Conservation (phyloP, 1,140 invertebrate genomes). For the Tigriopus japonicus region DNA sequence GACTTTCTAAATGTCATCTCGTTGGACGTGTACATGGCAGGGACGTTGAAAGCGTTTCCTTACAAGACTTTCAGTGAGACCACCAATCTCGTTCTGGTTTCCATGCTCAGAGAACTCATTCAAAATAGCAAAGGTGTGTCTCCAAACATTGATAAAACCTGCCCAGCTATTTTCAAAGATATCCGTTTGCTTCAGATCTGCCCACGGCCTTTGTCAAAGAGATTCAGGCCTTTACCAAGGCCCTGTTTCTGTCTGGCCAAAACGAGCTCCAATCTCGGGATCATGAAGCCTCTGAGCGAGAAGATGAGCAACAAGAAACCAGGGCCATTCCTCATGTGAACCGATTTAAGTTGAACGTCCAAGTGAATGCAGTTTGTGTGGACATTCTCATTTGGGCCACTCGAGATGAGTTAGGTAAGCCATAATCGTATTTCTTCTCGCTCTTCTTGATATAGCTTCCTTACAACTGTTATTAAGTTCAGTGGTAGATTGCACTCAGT, state of each 20-base stretch:
- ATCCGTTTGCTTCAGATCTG: constrained; percentile 38
- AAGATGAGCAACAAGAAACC: constrained; percentile 27
- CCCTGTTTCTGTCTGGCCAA: constrained; percentile 72
- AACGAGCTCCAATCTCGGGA: constrained; percentile 46
- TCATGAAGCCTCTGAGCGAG: constrained; percentile 16
- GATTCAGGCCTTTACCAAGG: constrained; percentile 74
- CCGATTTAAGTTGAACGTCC: constrained; percentile 84
- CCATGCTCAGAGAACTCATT: constrained; percentile 69
- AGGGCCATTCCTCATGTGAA: constrained; percentile 57
- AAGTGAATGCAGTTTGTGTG: constrained; percentile 90
- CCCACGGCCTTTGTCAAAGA: constrained; percentile 76
- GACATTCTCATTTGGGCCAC: constrained; percentile 95
- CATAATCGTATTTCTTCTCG: too few species aligned
- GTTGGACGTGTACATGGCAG: constrained; percentile 17
- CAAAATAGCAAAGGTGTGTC: constrained; percentile 52
- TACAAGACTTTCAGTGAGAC: constrained; percentile 88
- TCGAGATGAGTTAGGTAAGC: constrained; percentile 75
- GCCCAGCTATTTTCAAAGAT: neutral
- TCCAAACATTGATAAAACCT: neutral
- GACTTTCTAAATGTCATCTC: constrained; percentile 29
- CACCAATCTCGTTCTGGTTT: constrained; percentile 78
- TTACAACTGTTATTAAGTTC: too few species aligned
- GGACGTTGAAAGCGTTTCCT: constrained; percentile 48
- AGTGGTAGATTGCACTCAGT: too few species aligned
- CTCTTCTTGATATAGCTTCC: too few species aligned